Base-by-base conservation (phyloP, 2,113 vertebrate species). In the Anguilla japonica region DNA sequence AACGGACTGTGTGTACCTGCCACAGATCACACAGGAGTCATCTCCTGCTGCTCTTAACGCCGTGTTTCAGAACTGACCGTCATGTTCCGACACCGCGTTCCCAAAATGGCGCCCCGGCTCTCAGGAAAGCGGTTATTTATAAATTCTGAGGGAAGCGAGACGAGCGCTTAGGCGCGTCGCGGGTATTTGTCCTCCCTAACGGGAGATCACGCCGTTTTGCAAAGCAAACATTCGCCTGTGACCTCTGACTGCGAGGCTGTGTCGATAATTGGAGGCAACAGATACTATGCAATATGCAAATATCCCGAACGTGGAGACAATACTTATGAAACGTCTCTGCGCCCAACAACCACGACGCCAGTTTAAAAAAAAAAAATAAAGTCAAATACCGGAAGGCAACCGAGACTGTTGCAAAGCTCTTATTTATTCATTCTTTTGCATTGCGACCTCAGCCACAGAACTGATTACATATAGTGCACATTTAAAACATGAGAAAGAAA, bases 191-290 rank as follows among this genome's bases (percentile, higher is more conserved):
- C 79, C 78, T 34, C 50, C 84, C 15, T 78, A 80, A 90, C 82
- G n/a, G 43, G 26, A 81, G 79, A 83, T 43, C 50, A 57, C 86
- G 82, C 81, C 41, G 34, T 26, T 39, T 43, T 50, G n/a, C 57
- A 71, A 87, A 87, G 57, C 60, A 71, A 43, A 94, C 92, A 92
- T 90, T 87, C 89, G 89, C 89, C 91, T 82, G 90, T 93, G 93
- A 95, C 92, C 93, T 94, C 91, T 92, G 90, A 91, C 89, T 87
- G 90, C 89, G 89, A 90, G 89, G 87, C 91, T 91, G 85, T 91
- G 92, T 94, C 92, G 63, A 93, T 95, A 95, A 94, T 93, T 91
- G 93, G 92, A 94, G 95, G 92, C 93, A 92, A 89, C 88, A 88
- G 84, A 91, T 86, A 91, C 91, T 91, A 89, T 87, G 89, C 88